phyloP scores from a whole-genome alignment of 2,113 vertebrate genomes.

The Macquaria ambigua region DNA sequence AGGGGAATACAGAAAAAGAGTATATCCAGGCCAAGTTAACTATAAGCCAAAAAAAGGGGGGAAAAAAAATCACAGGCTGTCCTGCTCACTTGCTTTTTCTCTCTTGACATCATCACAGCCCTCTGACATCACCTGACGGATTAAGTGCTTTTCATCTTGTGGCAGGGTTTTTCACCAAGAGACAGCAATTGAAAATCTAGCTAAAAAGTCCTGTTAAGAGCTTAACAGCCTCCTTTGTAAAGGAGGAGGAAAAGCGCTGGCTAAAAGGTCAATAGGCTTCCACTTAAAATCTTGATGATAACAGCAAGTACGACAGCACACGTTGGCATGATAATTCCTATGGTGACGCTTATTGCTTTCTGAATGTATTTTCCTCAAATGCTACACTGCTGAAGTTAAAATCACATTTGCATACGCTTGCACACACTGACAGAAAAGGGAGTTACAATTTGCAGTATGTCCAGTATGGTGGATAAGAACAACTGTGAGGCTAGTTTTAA shows the following conservation, averaged over 20 bases:
- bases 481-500: neutral
- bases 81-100: slow-evolving; percentile 41
- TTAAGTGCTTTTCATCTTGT: slow-evolving; percentile 82
- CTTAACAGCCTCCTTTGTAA: slow-evolving; percentile 74
- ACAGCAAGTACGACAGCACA: slow-evolving; percentile 34
- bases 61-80: slow-evolving; percentile 46
- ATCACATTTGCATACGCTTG: neutral
- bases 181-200: slow-evolving; percentile 66
- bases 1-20: slow-evolving; percentile 1
- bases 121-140: slow-evolving; percentile 80
- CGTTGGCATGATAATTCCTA: slow-evolving; percentile 49
- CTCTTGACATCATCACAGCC: slow-evolving; percentile 63
- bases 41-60: neutral
- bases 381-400: slow-evolving; percentile 1
- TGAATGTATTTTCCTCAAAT: slow-evolving; percentile 19
- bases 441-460: neutral
- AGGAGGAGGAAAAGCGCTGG: slow-evolving; percentile 53
- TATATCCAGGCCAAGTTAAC: slow-evolving; percentile 17
- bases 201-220: slow-evolving; percentile 75
- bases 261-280: slow-evolving; percentile 74
- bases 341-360: slow-evolving; percentile 4
- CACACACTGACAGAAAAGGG: neutral
- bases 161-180: slow-evolving; percentile 59
- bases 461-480: neutral
- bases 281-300: slow-evolving; percentile 70